Evolutionary conservation across 2,113 vertebrate species (phyloP).

Genomic region (Oophaga pumilio): DNA sequence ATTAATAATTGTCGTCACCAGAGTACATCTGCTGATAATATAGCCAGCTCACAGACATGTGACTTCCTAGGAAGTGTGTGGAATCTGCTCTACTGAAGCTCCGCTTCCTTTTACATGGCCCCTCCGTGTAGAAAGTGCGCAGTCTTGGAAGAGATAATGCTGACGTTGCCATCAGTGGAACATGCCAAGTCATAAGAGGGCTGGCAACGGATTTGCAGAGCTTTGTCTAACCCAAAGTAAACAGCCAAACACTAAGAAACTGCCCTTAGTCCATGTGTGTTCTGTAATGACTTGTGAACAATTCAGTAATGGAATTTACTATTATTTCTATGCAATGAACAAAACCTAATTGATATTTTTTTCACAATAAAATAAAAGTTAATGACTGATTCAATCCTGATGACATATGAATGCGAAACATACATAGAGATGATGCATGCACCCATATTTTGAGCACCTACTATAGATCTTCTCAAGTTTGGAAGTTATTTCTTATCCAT

Average conservation of each 20-base stretch:
- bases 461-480: no score
- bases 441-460: no score
- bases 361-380: no score
- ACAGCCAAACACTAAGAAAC: conserved; percentile 7
- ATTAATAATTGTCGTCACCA: neutral
- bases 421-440: no score
- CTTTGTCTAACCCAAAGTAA: conserved; percentile 4
- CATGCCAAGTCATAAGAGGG: conserved; percentile 38
- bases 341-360: neutral
- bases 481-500: no score
- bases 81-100: conserved; percentile 46
- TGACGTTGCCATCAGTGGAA: conserved; percentile 45
- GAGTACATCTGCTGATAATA: conserved; percentile 21
- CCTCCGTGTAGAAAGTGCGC: conserved; percentile 42
- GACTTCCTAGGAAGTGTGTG: conserved; percentile 46
- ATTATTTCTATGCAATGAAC: neutral
- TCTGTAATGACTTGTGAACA: neutral
- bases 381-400: no score
- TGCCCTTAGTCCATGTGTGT: neutral
- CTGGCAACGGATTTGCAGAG: conserved; percentile 27
- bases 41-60: conserved; percentile 36
- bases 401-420: no score
- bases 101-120: conserved; percentile 20
- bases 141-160: conserved; percentile 50
- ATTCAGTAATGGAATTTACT: neutral